These are phyloP conservation scores for Melanotaenia boesemani DNA, from an alignment of 2,797 vertebrate genomes.

Conservation along the genomic window DNA sequence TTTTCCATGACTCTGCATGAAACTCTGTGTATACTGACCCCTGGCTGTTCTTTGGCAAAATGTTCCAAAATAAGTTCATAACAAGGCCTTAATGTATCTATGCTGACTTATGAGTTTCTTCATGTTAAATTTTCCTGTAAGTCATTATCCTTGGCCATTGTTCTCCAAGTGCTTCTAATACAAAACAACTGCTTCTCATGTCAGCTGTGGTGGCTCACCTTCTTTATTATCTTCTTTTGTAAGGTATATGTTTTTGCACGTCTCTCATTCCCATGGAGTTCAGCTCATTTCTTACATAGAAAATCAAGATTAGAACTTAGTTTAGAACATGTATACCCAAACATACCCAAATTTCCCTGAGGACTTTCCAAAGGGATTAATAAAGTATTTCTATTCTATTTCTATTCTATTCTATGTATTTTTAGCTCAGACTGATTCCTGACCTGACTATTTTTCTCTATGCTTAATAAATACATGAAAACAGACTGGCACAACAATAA, in stretches of 20 bases:
- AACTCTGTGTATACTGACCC: conserved; percentile 55
- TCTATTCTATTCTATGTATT: too few species aligned
- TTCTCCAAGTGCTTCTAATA: conserved; percentile 48
- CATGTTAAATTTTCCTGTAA: conserved; percentile 55
- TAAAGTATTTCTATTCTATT: too few species aligned
- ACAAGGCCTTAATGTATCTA: conserved; percentile 55
- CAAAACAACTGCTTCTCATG: conserved; percentile 45
- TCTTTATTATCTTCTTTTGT: conserved; percentile 12
- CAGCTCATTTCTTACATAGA: conserved; percentile 18
- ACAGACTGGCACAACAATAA: conserved; percentile 31
- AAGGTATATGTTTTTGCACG: conserved; percentile 5
- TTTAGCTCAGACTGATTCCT: conserved; percentile 20
- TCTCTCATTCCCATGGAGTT: conserved; percentile 22
- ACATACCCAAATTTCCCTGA: too few species aligned
- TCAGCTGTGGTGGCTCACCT: conserved; percentile 26
- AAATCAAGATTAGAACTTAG: neutral
- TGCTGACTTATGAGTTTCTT: conserved; percentile 55
- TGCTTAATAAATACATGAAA: conserved; percentile 29
- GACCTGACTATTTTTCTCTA: conserved; percentile 29
- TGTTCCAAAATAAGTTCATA: conserved; percentile 67
- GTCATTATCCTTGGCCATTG: conserved; percentile 61
- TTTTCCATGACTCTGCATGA: conserved; percentile 62
- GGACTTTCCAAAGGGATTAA: too few species aligned
- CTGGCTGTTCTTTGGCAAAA: conserved; percentile 41
- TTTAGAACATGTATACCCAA: too few species aligned